Base-by-base conservation (phyloP, 2,888 invertebrate genomes). In the Seladonia tumulorum region DNA sequence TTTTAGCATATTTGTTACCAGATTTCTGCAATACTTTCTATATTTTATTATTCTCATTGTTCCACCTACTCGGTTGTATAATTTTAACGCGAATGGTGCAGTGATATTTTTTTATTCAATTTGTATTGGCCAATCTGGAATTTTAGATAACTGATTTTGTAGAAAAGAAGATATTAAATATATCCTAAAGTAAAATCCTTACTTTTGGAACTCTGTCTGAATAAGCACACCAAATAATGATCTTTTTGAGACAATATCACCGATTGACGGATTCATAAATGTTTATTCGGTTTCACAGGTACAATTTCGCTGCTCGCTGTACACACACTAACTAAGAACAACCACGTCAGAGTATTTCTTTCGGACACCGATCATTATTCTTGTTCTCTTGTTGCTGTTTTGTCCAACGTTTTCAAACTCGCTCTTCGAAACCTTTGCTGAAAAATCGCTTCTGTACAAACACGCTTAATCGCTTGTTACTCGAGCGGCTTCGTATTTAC, bases 391-490 rank as follows among this genome's bases (percentile, higher is more conserved):
- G 42, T 73, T 83, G 84, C 72, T 53, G 25, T 70, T 84, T 68
- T 49, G 18, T 68, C 60, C 60, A 47, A 75, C 25, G 25, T 63
- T 25, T 85, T 81, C 73, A 75, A 29, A 22, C 16, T 35, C 18
- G 3, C 68, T 81, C 77, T 77, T 76, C 76, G 81, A 71, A n/a
- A 76, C 77, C 86, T 53, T 63, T 29, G 86, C 86, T 86, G 57
- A 81, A 16, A 16, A 66, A 86, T 72, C 35, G 86, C 86, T 80
- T 85, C 74, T 86, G 74, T 85, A 53, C 18, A 68, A 68, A 68
- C 29, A 68, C n/a, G 86, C 86, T 86, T 86, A n/a, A 86, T 78
- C 86, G 86, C 86, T 85, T 85, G 47, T 39, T 77, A 81, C 57
- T 66, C 86, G 76, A 71, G 49, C 85, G 81, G 80, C 81, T 81